Evolutionary conservation across 1,140 invertebrate species (phyloP).

Genomic region (Leucophenga varia): DNA sequence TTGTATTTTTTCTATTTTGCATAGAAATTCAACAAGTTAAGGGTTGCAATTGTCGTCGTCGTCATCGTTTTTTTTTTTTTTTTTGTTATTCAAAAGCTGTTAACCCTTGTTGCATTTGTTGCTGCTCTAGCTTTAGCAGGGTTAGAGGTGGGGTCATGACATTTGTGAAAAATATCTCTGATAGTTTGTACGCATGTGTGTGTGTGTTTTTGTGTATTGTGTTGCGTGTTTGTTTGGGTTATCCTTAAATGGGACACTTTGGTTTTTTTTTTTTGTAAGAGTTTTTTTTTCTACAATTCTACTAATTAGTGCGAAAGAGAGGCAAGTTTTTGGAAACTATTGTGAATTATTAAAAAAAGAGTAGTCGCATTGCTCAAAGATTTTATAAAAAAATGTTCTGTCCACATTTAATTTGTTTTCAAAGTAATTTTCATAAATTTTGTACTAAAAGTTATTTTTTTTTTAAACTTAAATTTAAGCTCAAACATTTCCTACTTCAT

Average conservation of each 20-base stretch:
- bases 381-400: not conserved
- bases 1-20: constrained; percentile 3
- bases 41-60: constrained; percentile 15
- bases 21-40: constrained; percentile 17
- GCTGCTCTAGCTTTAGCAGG: constrained; percentile 22
- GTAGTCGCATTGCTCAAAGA: not conserved
- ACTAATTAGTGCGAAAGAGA: constrained; percentile 1
- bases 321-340: no score
- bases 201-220: constrained; percentile 7
- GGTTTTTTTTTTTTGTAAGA: no score
- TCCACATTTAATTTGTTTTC: constrained; percentile 1
- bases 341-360: constrained; percentile 10
- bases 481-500: no score
- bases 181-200: constrained; percentile 14
- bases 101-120: constrained; percentile 36
- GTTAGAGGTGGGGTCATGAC: constrained; percentile 51
- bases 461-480: no score
- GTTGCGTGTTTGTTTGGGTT: constrained; percentile 12
- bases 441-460: no score
- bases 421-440: constrained; percentile 33
- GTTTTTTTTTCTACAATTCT: not conserved
- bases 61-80: constrained; percentile 33
- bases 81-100: constrained; percentile 47
- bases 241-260: constrained; percentile 45
- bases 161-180: no score